These are phyloP conservation scores for Holothuria scabra DNA, from an alignment of 53 echinoderm and acorn worm genomes.

Conservation along the genomic window DNA sequence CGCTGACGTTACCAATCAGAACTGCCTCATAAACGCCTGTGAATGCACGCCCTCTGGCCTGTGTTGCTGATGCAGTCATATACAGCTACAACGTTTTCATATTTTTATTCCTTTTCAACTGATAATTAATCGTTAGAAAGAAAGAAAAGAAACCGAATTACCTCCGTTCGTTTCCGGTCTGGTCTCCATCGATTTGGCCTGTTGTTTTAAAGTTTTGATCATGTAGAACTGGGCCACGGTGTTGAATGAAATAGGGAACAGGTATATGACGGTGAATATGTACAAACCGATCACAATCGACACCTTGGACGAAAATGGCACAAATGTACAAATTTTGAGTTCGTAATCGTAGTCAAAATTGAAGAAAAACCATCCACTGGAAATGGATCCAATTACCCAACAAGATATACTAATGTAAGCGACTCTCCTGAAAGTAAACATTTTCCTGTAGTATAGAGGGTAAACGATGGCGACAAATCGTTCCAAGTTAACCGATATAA, in stretches of 20 bases:
- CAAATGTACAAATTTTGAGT: slow-evolving; percentile 52
- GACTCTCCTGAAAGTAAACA: slow-evolving; percentile 58
- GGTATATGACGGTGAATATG: slow-evolving; percentile 68
- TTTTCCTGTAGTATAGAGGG: slow-evolving; percentile 72
- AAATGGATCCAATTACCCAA: slow-evolving; percentile 72
- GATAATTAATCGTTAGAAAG: no score
- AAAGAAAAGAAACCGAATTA: not conserved
- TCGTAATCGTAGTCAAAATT: slow-evolving; percentile 60
- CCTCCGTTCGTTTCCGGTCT: not conserved
- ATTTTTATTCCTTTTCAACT: no score
- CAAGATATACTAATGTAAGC: slow-evolving; percentile 63
- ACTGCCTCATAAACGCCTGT: no score
- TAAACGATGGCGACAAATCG: slow-evolving; percentile 87
- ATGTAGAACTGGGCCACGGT: slow-evolving; percentile 73
- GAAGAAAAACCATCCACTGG: slow-evolving; percentile 75
- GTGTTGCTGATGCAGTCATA: no score
- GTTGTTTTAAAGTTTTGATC: slow-evolving; percentile 63
- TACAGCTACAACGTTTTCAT: no score
- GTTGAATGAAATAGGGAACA: slow-evolving; percentile 70
- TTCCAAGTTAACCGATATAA: slow-evolving; percentile 78
- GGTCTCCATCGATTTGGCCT: slow-evolving; percentile 42
- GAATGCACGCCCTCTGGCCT: no score
- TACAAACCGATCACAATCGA: slow-evolving; percentile 67
- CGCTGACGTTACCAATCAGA: no score
- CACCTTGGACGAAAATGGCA: slow-evolving; percentile 49